Conservation (phyloP, 1,140 invertebrate species). For the Brachionus paranguensis region DNA sequence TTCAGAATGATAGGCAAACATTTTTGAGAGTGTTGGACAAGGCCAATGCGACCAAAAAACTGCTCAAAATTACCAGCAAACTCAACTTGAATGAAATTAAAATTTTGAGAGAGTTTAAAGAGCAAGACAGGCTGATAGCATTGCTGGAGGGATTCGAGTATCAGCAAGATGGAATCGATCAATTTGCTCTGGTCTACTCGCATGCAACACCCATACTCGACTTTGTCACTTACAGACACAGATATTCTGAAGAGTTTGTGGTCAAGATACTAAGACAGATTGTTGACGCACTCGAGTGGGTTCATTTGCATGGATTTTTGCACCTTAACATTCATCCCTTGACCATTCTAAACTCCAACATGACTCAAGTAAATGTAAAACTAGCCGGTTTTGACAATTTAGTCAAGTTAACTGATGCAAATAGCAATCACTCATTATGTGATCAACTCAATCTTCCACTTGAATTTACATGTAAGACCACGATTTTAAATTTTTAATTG, state of each 20-base stretch:
- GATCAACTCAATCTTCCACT: slow-evolving; percentile 43
- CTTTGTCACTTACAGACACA: slow-evolving; percentile 40
- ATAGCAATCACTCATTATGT: neutral
- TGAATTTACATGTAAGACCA: slow-evolving; percentile 51
- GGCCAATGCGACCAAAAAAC: neutral
- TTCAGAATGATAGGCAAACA: neutral
- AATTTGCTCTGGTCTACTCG: neutral
- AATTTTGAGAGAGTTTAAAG: slow-evolving; percentile 13
- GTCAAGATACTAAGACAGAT: slow-evolving; percentile 57
- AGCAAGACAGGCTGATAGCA: neutral
- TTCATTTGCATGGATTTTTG: slow-evolving; percentile 83
- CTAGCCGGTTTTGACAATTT: slow-evolving; percentile 70
- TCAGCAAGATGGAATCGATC: neutral
- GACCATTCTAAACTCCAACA: slow-evolving; percentile 86
- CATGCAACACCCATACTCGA: slow-evolving; percentile 39
- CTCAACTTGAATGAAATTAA: neutral
- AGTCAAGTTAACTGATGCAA: neutral
- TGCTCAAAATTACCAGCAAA: neutral
- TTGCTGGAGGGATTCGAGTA: slow-evolving; percentile 13
- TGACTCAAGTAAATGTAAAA: slow-evolving; percentile 74
- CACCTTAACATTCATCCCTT: slow-evolving; percentile 91
- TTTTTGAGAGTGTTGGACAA: neutral
- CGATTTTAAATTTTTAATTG: neutral
- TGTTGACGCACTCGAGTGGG: slow-evolving; percentile 77
- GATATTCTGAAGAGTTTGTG: slow-evolving; percentile 30